phyloP scores from a whole-genome alignment of 2,888 invertebrate species.

The Pterostichus niger region DNA sequence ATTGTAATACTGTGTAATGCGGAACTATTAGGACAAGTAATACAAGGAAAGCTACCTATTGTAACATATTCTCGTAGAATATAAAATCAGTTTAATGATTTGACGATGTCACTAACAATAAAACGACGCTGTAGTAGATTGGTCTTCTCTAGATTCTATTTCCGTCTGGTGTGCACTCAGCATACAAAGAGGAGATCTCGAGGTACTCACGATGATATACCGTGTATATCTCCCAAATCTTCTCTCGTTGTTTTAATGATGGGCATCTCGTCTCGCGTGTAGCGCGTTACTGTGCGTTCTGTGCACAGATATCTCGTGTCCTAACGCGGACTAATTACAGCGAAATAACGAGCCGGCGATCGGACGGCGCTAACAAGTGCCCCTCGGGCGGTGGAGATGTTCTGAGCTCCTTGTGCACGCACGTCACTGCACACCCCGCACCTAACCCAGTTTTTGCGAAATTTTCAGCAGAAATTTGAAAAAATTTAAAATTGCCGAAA shows the following conservation, averaged over 20 bases:
- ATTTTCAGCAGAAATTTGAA: too few relatives aligned
- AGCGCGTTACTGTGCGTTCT: not conserved
- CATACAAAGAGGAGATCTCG: conserved; percentile 9
- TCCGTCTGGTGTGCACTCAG: not conserved
- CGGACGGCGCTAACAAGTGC: conserved; percentile 50
- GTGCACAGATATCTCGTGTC: conserved; percentile 21
- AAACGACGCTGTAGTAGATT: too few relatives aligned
- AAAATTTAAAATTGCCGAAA: too few relatives aligned
- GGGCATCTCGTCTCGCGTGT: conserved; percentile 11
- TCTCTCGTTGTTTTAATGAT: conserved; percentile 61
- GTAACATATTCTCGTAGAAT: too few relatives aligned
- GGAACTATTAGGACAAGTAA: too few relatives aligned
- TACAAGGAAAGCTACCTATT: too few relatives aligned
- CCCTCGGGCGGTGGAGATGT: conserved; percentile 18
- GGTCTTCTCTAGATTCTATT: not conserved
- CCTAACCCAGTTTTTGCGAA: too few relatives aligned
- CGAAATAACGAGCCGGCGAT: conserved; percentile 60
- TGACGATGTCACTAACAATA: too few relatives aligned
- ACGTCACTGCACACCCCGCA: conserved; percentile 19
- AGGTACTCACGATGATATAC: conserved; percentile 7
- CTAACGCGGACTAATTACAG: conserved; percentile 56
- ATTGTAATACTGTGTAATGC: too few relatives aligned
- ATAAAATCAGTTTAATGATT: too few relatives aligned
- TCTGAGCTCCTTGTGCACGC: conserved; percentile 55
- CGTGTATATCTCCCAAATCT: conserved; percentile 43